Evolutionary conservation across 2,113 vertebrate species (phyloP), one percentile per base, ranked within the genome.

Genomic region (Lanius collurio): DNA sequence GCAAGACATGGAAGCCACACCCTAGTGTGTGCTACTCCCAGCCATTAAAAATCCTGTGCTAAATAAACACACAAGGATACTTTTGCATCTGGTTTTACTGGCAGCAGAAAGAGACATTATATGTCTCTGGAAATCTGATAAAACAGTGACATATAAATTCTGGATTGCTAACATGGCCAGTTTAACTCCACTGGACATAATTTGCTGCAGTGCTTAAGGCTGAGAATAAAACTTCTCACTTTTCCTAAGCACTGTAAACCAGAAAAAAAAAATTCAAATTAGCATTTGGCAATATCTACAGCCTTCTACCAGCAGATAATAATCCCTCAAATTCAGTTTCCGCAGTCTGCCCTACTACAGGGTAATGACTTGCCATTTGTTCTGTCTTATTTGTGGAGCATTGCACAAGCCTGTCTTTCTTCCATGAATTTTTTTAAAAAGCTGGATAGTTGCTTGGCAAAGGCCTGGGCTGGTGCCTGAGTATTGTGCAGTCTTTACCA

Each of bases 81-180:
- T 95, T 87, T 92, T 94, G 85, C 94, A 95, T 96, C 92, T 96
- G 96, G 83, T 81, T 96, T 95, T 97, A 92, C 52, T 96, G 96
- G 93, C 93, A 97, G 56, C 60, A 94, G 88, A 93, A 95, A 75
- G 92, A 96, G 93, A 96, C 92, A 46, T 88, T 90, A 81, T 91
- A 96, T 64, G 79, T 93, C 93, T 95, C 92, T 95, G 95, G 94
- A 96, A 96, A 96, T 93, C 93, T 96, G 96, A 96, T 96, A 97
- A 95, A 96, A 91, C 90, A 60, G 79, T 92, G 71, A 93, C 94
- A 90, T 94, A 70, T 10, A 90, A 96, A 93, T 83, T 44, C 82
- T 87, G 92, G 71, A 81, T 56, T 74, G 50, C 60, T 92, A 81
- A 64, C 76, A n/a, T 8, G 71, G 56, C 52, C 86, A 73, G 52